Evolutionary conservation across 2,113 vertebrate genomes (phyloP), one percentile per base, ranked within the genome.

Genomic region (Peromyscus polionotus): DNA sequence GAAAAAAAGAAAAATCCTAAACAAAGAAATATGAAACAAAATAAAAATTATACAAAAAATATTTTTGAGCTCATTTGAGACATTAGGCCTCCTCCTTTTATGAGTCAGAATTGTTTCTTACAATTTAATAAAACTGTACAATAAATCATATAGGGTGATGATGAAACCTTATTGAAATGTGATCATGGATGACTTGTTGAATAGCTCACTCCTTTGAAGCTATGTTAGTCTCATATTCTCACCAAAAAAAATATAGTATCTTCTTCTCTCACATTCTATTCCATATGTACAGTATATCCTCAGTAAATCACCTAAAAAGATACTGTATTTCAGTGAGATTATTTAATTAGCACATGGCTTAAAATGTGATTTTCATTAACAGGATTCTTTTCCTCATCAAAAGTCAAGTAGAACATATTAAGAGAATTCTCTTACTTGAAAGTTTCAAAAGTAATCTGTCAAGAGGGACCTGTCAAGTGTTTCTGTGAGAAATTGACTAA

Each of bases 311-410:
- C 19, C 5, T 16, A 81, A 88, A 88, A 65, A 91, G 95, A 65
- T 94, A 45, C 5, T 96, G 5, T 33, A 86, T 59, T 97, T 97
- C 7, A 72, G 68, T 19, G 16, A 97, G 33, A 4, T 0, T 91
- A 36, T 97, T 96, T 97, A 95, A 97, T 93, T 94, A 95, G 51
- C 51, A 91, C 33, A 83, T 36, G 79, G 70, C 5, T 94, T 17
- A 73, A 95, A 83, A 75, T 92, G 12, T 88, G 67, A 76, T 87
- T 9, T 97, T 97, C 39, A 90, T 96, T 97, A 98, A 20, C 10
- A 97, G 87, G 91, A 85, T 75, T 63, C 13, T 94, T 31, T 92
- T 97, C 14, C 68, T 88, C 70, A 90, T 76, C 57, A 96, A 96
- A 96, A 67, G 6, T 95, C 77, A 98, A 95, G 61, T 84, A 92